These are phyloP conservation scores for Tenthredo notha DNA, from an alignment of 2,888 invertebrate genomes.

Conservation along the genomic window DNA sequence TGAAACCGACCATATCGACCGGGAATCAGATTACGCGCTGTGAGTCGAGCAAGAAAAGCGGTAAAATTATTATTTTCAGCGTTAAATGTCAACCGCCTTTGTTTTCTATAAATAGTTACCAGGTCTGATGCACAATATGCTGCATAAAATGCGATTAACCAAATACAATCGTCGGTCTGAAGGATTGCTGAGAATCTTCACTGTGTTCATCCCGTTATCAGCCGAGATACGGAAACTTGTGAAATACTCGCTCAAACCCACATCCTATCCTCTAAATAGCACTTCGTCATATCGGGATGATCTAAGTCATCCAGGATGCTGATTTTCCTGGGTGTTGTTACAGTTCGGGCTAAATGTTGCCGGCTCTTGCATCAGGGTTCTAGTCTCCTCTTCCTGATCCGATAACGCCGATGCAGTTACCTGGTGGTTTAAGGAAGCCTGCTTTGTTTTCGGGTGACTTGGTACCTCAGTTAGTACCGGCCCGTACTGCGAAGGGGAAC, in stretches of 20 bases:
- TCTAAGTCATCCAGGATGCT: conserved; percentile 32
- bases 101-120: background rate
- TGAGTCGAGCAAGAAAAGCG: background rate
- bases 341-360: conserved; percentile 53
- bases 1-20: background rate
- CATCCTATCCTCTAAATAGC: conserved; percentile 14
- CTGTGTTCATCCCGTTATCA: background rate
- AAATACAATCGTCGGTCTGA: background rate
- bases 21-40: background rate
- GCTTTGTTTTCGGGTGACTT: conserved; percentile 73
- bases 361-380: conserved; percentile 74
- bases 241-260: background rate
- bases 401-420: conserved; percentile 70
- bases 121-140: background rate
- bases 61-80: background rate
- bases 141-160: background rate
- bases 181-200: background rate
- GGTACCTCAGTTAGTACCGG: conserved; percentile 77
- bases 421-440: conserved; percentile 64
- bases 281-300: background rate
- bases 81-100: background rate
- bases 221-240: background rate
- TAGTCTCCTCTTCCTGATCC: conserved; percentile 76
- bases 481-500: conserved; percentile 79
- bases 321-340: conserved; percentile 26